These are phyloP conservation scores for Scaeva pyrastri DNA, from an alignment of 2,888 invertebrate genomes.

Conservation along the genomic window DNA sequence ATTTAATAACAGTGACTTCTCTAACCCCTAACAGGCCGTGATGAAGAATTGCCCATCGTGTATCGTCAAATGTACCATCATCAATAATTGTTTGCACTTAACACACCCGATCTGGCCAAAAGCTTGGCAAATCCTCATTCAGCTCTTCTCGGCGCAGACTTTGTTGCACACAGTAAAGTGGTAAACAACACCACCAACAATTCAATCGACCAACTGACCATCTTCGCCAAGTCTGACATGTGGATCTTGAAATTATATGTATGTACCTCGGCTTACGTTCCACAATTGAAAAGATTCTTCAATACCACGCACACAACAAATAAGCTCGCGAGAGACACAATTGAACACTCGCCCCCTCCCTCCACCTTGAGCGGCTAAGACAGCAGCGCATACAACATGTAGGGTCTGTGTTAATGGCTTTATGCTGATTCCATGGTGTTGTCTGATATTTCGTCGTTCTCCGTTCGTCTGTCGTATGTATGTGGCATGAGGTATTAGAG, in stretches of 20 bases:
- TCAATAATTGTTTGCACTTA: slow-evolving; percentile 65
- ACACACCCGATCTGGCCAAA: slow-evolving; percentile 60
- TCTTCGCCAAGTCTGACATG: slow-evolving; percentile 34
- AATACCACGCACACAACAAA: slow-evolving; percentile 55
- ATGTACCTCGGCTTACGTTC: slow-evolving; percentile 54
- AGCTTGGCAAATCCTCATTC: slow-evolving; percentile 40
- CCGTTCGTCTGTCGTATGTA: slow-evolving; percentile 54
- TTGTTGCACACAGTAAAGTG: slow-evolving; percentile 25
- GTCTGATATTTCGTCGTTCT: slow-evolving; percentile 37
- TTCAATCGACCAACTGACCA: slow-evolving; percentile 62
- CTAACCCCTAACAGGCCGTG: slow-evolving; percentile 39
- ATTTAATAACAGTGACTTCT: slow-evolving; percentile 54
- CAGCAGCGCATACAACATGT: slow-evolving; percentile 21
- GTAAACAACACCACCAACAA: not conserved
- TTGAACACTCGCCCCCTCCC: slow-evolving; percentile 54
- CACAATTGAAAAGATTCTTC: slow-evolving; percentile 65
- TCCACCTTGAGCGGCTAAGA: not conserved
- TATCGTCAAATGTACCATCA: slow-evolving; percentile 66
- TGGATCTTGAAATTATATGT: slow-evolving; percentile 51
- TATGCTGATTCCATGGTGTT: slow-evolving; percentile 43
- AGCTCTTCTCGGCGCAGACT: slow-evolving; percentile 38
- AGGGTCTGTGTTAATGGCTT: slow-evolving; percentile 56
- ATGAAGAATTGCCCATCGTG: slow-evolving; percentile 65
- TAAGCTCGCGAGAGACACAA: slow-evolving; percentile 53
- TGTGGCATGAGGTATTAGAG: slow-evolving; percentile 42